Evolutionary conservation across 2,113 vertebrate genomes (phyloP).

Genomic region (Agelaius phoeniceus): DNA sequence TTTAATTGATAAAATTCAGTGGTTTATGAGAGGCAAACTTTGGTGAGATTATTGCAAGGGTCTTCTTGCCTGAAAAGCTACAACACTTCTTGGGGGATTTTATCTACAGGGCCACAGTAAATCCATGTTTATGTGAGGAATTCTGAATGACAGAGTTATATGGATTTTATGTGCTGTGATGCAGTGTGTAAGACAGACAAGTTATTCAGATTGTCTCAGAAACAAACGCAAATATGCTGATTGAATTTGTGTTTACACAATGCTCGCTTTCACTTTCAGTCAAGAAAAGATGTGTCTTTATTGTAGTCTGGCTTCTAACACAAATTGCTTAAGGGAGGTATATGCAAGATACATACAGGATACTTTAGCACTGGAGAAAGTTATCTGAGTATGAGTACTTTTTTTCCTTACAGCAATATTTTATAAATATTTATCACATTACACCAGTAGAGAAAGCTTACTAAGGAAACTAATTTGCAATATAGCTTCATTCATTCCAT

Average conservation of each 20-base stretch:
- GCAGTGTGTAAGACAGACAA: neutral
- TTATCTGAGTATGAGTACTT: neutral
- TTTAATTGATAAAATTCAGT: neutral
- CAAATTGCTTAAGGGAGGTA: neutral
- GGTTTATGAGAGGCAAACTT: neutral
- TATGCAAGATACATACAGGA: neutral
- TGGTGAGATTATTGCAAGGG: neutral
- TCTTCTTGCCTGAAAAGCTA: neutral
- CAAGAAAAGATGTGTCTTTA: neutral
- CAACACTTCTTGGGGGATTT: neutral
- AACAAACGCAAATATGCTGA: neutral
- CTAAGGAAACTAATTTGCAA: neutral
- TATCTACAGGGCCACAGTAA: neutral
- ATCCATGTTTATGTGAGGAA: neutral
- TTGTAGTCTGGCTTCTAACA: neutral
- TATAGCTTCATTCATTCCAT: neutral
- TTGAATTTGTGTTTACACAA: neutral
- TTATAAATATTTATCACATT: neutral
- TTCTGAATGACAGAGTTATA: neutral
- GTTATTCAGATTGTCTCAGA: neutral
- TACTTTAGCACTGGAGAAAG: neutral
- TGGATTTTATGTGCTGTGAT: neutral
- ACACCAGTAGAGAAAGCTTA: neutral
- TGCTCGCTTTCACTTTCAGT: neutral
- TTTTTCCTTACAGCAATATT: neutral